Base-by-base conservation (phyloP, 2,113 vertebrate species). In the Chroicocephalus ridibundus region DNA sequence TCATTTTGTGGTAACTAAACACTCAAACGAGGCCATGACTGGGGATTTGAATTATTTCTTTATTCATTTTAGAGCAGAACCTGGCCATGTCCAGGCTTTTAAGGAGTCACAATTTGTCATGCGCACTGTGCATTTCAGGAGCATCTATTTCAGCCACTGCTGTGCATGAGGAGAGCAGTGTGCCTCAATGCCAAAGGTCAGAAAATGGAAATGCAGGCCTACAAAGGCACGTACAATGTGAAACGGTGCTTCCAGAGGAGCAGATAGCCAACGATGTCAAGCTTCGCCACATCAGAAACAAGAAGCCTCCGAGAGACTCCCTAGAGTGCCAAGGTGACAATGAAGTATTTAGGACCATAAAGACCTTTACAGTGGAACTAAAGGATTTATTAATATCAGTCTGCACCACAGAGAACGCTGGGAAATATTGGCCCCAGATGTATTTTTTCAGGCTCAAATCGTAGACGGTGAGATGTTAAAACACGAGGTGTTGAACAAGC, bases 371-470 rank as follows among this genome's bases (percentile, higher is more conserved):
- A 89, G 62, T 1, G 3, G 51, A 95, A 70, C 65, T 91, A 72
- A 79, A 89, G 72, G 57, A 89, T 92, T 92, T 94, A 86, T 92
- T 87, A 82, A 38, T 85, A 82, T 94, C 74, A 94, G 38, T 82
- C 78, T 95, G 51, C 66, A 74, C 54, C 46, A 87, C 54, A 64
- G 29, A 95, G 87, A 76, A 97, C 90, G 70, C 78, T 82, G 89
- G 83, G 70, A 91, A 95, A 66, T 85, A 85, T 20, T 95, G 84
- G 86, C 89, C 91, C 54, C 75, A 93, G 55, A 77, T 47, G 31
- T 96, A 94, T 94, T 96, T 97, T 96, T 94, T 91, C 94, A 96
- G 83, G 84, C 89, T 87, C 62, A 69, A 66, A 78, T 86, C 0
- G 0, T 88, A 82, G 94, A 82, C 66, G 74, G 34, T 60, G 61